Evolutionary conservation across 2,888 invertebrate genomes (phyloP).

Genomic region (Melanostoma mellinum): DNA sequence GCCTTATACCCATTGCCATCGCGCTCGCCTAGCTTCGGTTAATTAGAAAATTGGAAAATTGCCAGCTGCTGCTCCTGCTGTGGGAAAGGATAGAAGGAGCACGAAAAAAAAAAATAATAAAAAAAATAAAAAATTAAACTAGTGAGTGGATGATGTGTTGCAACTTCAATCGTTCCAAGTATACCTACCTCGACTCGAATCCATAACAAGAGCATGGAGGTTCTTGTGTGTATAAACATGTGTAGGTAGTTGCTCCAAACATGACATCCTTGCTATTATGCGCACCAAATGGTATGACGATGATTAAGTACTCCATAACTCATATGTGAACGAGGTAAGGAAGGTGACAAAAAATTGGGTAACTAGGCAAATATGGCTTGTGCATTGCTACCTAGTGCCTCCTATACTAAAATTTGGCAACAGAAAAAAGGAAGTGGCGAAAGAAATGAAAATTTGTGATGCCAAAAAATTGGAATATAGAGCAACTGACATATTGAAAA

Average conservation of each 20-base stretch:
- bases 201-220: constrained; percentile 6
- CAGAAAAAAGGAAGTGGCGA: constrained; percentile 13
- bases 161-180: constrained; percentile 37
- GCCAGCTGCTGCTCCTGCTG: constrained; percentile 48
- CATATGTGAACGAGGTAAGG: constrained; percentile 24
- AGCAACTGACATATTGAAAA: constrained; percentile 40
- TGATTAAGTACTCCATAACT: constrained; percentile 68
- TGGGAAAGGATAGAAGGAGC: constrained; percentile 13
- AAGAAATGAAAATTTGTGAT: constrained; percentile 4
- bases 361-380: constrained; percentile 56
- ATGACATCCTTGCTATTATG: constrained; percentile 52
- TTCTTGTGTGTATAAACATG: constrained; percentile 17
- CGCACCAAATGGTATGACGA: constrained; percentile 68
- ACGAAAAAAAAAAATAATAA: neutral
- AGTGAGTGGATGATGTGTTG: constrained; percentile 31
- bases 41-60: constrained; percentile 70
- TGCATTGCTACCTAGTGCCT: neutral
- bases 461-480: constrained; percentile 30
- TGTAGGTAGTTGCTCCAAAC: constrained; percentile 55
- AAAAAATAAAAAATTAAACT: neutral
- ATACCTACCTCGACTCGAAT: constrained; percentile 6
- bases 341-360: constrained; percentile 31
- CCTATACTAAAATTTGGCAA: neutral
- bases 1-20: neutral
- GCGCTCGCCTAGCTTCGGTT: constrained; percentile 43